Evolutionary conservation across 1,140 invertebrate genomes (phyloP).

Genomic region (Diabrotica undecimpunctata): DNA sequence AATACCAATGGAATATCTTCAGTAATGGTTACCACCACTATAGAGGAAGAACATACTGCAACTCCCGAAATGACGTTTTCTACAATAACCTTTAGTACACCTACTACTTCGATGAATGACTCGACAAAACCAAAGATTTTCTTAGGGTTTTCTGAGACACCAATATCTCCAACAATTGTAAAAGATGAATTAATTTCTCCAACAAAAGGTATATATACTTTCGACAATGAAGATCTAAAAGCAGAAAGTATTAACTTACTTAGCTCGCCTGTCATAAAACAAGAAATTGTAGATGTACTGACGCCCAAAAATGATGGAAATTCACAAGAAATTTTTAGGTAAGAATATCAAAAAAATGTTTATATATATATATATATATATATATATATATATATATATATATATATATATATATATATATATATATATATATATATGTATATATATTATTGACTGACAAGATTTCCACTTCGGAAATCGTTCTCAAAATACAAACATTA

Average conservation of each 20-base stretch:
- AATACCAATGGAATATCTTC: conserved; percentile 2
- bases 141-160: conserved; percentile 6
- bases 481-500: no score
- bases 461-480: no score
- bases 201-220: background rate
- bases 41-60: conserved; percentile 35
- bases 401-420: no score
- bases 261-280: no score
- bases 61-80: conserved; percentile 11
- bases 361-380: no score
- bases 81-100: conserved; percentile 5
- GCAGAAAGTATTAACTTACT: no score
- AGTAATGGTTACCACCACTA: background rate
- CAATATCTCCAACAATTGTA: background rate
- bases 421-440: no score
- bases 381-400: no score
- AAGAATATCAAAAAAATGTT: background rate
- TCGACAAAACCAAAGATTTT: conserved; percentile 9
- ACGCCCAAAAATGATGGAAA: no score
- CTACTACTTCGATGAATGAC: background rate
- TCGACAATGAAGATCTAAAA: background rate
- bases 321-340: conserved; percentile 18
- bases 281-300: no score
- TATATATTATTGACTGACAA: no score
- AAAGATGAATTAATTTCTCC: background rate